These are phyloP conservation scores for Craseonycteris thonglongyai DNA, from an alignment of 2,113 vertebrate species.

Conservation along the genomic window DNA sequence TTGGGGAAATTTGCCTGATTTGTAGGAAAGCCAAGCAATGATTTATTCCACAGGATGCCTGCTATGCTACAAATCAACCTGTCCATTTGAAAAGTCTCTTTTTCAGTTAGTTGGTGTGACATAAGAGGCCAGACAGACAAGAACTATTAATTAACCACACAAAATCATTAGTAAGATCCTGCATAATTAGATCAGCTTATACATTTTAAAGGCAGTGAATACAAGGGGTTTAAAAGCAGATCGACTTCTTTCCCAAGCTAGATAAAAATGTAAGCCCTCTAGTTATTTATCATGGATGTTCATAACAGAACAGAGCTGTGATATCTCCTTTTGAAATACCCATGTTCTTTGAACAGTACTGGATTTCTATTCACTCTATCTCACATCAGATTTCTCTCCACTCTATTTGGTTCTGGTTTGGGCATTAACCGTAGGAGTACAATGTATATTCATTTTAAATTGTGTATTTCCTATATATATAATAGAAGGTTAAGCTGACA, in stretches of 20 bases:
- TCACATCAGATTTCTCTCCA: not conserved
- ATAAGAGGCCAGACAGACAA: slow-evolving; percentile 37
- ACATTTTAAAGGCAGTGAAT: slow-evolving; percentile 35
- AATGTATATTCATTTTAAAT: not conserved
- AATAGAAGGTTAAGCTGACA: not conserved
- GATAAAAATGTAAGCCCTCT: not conserved
- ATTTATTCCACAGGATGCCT: slow-evolving; percentile 54
- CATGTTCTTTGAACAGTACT: not conserved
- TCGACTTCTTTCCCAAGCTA: slow-evolving; percentile 15
- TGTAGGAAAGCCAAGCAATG: slow-evolving; percentile 20
- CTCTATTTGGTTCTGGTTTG: not conserved
- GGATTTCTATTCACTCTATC: not conserved
- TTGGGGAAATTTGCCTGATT: slow-evolving; percentile 51
- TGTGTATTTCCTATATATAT: not conserved
- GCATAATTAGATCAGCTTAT: slow-evolving; percentile 39
- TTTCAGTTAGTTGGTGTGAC: slow-evolving; percentile 43
- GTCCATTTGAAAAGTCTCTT: slow-evolving; percentile 27
- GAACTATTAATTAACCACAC: slow-evolving; percentile 48
- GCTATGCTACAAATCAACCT: slow-evolving; percentile 59
- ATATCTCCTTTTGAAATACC: not conserved
- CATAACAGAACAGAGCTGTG: not conserved
- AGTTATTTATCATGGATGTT: not conserved
- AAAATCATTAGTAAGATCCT: slow-evolving; percentile 47
- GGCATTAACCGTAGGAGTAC: not conserved
- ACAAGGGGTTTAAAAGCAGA: slow-evolving; percentile 45